Evolutionary conservation across 1,140 invertebrate species (phyloP), one percentile per base, ranked within the genome.

Genomic region (Drosophila burlai): DNA sequence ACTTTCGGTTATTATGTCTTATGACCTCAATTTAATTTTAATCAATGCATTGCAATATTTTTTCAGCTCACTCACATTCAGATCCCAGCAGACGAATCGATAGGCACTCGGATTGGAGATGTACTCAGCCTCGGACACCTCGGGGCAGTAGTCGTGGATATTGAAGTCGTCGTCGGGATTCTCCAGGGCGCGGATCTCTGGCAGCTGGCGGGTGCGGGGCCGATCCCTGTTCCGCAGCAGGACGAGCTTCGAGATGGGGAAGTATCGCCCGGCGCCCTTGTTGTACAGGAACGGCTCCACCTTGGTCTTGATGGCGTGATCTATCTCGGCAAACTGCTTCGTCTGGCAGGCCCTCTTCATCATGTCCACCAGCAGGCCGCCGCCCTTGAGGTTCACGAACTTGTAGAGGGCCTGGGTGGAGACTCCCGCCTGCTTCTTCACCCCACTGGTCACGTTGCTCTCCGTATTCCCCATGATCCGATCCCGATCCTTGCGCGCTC

Each of bases 251-350:
- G 96, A 96, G 77, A 99, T 96, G 0, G 97, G 97, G 83, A 99
- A 96, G 93, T 97, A 96, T 60, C 96, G 96, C 0, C 98, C 98
- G 85, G 96, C 95, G 2, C 98, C 98, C 92, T 96, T 97, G 89
- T 99, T 98, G 93, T 99, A 99, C 10, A 99, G 93, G 94, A 98
- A 99, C 1, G 97, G 97, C 81, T 97, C 96, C 2, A 99, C 93
- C 93, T 98, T 97, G 7, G 96, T 97, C 93, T 97, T 96, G 34
- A 98, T 97, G 5, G 97, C 97, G 93, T 97, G 96, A 92, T 98
- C 97, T 43, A 98, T 94, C 92, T 98, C 97, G 0, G 96, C 96
- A 84, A 96, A 98, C 83, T 98, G 96, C 92, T 97, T 98, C 36
- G 96, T 97, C 87, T 97, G 96, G 0, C 96, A 95, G 0, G 97